Conservation (phyloP, 2,888 invertebrate species). For the Drosophila meridiana region DNA sequence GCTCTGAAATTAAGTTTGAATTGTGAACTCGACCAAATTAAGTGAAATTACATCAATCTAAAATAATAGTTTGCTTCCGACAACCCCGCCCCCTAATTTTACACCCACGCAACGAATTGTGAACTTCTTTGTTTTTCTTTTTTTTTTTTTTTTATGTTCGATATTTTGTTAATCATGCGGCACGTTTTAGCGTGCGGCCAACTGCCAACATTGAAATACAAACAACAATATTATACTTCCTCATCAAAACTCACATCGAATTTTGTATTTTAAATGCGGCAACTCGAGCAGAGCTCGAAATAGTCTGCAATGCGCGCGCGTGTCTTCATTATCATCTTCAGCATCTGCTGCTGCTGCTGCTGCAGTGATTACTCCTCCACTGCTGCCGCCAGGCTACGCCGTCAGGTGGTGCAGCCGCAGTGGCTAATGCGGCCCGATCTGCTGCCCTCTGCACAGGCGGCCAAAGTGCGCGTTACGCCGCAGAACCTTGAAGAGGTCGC, state of each 20-base stretch:
- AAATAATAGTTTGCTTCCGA: not conserved
- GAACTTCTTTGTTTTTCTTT: not conserved
- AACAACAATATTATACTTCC: slow-evolving; percentile 21
- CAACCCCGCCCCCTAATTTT: not conserved
- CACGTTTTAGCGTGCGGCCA: slow-evolving; percentile 33
- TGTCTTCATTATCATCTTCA: not conserved
- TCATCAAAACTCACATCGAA: not conserved
- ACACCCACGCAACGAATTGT: not conserved
- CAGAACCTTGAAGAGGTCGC: slow-evolving; percentile 69
- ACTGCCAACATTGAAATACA: slow-evolving; percentile 36
- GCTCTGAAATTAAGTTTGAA: slow-evolving; percentile 9
- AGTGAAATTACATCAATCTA: not conserved
- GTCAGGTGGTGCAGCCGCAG: slow-evolving; percentile 73
- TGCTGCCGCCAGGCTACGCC: slow-evolving; percentile 20
- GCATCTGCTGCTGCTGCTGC: not conserved
- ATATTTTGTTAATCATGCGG: slow-evolving; percentile 11
- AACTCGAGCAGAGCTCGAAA: not conserved
- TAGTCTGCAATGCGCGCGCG: slow-evolving; percentile 20
- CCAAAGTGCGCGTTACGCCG: slow-evolving; percentile 61
- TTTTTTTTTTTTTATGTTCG: not conserved
- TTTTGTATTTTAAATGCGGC: slow-evolving; percentile 1
- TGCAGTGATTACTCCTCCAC: not conserved
- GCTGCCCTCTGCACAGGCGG: slow-evolving; percentile 7
- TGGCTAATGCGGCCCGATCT: slow-evolving; percentile 59
- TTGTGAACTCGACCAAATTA: not conserved